phyloP scores from a whole-genome alignment of 2,888 invertebrate species.

The Sicus ferrugineus region DNA sequence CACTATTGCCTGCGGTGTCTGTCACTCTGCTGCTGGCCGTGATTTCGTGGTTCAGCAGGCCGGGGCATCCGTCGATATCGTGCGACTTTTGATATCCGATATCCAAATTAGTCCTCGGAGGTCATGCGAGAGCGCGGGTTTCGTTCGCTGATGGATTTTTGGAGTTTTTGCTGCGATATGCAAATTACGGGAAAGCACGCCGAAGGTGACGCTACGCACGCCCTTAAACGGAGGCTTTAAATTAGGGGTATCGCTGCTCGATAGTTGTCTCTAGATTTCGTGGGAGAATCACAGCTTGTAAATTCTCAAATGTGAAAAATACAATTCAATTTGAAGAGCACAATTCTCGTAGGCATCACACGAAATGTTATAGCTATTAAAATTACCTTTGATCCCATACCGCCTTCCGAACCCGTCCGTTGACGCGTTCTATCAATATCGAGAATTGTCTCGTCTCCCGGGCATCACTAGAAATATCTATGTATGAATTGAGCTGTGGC shows the following conservation, averaged over 20 bases:
- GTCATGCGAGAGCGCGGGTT: conserved; percentile 40
- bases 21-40: not conserved
- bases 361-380: no score
- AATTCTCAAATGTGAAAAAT: no score
- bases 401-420: no score
- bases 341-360: no score
- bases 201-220: conserved; percentile 31
- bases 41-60: conserved; percentile 25
- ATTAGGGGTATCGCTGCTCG: not conserved
- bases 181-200: conserved; percentile 32
- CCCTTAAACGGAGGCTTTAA: not conserved
- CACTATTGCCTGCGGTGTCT: not conserved
- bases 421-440: no score
- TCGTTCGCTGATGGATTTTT: conserved; percentile 34
- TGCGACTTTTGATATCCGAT: conserved; percentile 29
- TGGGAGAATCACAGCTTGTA: no score
- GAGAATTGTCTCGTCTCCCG: no score
- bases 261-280: not conserved
- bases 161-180: conserved; percentile 23
- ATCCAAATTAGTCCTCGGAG: conserved; percentile 41
- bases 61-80: conserved; percentile 23
- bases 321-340: no score
- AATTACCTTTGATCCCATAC: no score
- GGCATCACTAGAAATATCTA: no score
- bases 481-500: no score